Evolutionary conservation across 2,113 vertebrate genomes (phyloP), one percentile per base, ranked within the genome.

Genomic region (Sphyrna mokarran): DNA sequence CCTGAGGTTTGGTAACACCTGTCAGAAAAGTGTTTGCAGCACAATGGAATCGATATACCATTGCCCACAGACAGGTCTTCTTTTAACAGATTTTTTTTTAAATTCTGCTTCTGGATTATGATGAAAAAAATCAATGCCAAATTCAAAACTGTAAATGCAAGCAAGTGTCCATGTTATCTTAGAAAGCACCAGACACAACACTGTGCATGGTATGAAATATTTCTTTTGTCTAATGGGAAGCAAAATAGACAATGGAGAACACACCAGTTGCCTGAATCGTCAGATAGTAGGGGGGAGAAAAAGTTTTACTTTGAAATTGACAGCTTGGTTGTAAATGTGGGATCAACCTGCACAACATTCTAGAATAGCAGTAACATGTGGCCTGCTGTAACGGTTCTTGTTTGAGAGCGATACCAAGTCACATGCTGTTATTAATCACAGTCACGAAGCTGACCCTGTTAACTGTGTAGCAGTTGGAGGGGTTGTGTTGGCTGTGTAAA

Each of bases 391-490:
- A 91, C 66, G 63, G 18, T 33, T 68, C 33, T 93, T 93, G 33
- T 68, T 93, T 93, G 93, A 48, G 40, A 68, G 37, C 23, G 93
- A 66, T 95, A 72, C 23, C 40, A 6, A 72, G 43, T 37, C 40
- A 58, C 93, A 95, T 48, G 93, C 37, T 72, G 66, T 72, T 40
- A 95, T 95, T 95, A 40, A 95, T 95, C 93, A 72, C 66, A 70
- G 68, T 69, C 91, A 72, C 43, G 40, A 72, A 70, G 93, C 40
- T 95, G 37, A 63, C 68, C 93, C n/a, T 95, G 68, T 14, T 94
- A 68, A 94, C 43, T 63, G 26, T 94, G 63, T 48, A 48, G 93
- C 93, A 72, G 48, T 95, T 40, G n/a, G 91, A 69, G 93, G 93
- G 70, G 20, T n/a, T 37, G 33, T 40, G 33, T 68, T 66, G 43